Conservation (phyloP, 2,113 vertebrate species). For the Cephalophus harveyi region DNA sequence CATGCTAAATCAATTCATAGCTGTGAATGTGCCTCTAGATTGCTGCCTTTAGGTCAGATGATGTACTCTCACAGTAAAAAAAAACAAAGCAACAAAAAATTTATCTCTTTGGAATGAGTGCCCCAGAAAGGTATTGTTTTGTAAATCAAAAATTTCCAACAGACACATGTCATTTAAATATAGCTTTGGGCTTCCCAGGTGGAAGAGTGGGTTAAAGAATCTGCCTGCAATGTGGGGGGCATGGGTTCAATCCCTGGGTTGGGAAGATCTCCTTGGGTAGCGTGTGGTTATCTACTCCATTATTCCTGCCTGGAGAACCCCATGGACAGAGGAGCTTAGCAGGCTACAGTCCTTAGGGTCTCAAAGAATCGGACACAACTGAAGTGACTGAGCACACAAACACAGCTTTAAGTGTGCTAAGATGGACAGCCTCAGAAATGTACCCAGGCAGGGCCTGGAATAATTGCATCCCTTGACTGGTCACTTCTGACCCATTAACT, state of each 20-base stretch:
- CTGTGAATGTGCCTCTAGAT: background rate
- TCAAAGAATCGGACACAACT: background rate
- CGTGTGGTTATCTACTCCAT: accelerated
- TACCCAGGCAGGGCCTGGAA: background rate
- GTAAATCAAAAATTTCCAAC: background rate
- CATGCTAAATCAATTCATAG: background rate
- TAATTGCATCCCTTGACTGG: background rate
- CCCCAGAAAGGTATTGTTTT: background rate
- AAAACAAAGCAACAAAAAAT: background rate
- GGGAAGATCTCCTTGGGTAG: background rate
- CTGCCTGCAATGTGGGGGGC: background rate
- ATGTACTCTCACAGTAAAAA: background rate
- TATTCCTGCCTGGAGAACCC: background rate
- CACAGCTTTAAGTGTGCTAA: background rate
- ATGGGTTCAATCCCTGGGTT: background rate
- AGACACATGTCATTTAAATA: background rate
- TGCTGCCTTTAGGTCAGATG: background rate
- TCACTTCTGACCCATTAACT: background rate
- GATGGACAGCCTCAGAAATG: background rate
- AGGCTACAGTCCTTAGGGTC: background rate
- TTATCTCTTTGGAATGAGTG: background rate
- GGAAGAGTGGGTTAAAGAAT: background rate
- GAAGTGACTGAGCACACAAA: background rate
- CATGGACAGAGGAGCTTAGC: background rate
- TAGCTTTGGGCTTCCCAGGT: background rate